Conservation (phyloP, 2,888 invertebrate genomes). For the Phorcus lineatus region DNA sequence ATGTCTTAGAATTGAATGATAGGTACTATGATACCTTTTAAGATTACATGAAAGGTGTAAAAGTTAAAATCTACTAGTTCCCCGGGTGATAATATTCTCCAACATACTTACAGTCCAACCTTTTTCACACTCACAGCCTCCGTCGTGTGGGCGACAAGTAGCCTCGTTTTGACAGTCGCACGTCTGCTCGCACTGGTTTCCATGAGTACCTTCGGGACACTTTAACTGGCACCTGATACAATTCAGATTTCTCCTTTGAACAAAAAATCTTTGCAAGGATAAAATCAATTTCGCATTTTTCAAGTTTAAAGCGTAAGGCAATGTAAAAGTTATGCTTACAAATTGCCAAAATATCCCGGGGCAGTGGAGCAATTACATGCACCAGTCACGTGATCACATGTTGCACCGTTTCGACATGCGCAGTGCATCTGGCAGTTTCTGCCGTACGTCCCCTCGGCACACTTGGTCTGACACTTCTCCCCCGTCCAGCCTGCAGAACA, state of each 20-base stretch:
- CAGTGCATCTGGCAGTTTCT: slow-evolving; percentile 50
- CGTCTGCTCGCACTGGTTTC: slow-evolving; percentile 31
- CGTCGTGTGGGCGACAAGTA: slow-evolving; percentile 36
- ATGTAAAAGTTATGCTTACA: slow-evolving; percentile 29
- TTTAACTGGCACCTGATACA: background rate
- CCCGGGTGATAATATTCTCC: background rate
- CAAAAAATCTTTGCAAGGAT: no score
- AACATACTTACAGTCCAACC: slow-evolving; percentile 31
- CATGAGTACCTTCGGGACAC: slow-evolving; percentile 32
- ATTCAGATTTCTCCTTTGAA: no score
- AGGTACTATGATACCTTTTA: background rate
- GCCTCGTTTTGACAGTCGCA: slow-evolving; percentile 42
- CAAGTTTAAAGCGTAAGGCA: background rate
- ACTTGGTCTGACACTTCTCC: slow-evolving; percentile 39
- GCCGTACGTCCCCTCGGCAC: slow-evolving; percentile 52
- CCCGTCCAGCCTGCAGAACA: slow-evolving; percentile 45
- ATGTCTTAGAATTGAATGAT: background rate
- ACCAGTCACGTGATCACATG: slow-evolving; percentile 59
- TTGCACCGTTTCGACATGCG: slow-evolving; percentile 52
- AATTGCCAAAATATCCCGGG: slow-evolving; percentile 47
- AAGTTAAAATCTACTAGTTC: no score
- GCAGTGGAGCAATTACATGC: slow-evolving; percentile 49
- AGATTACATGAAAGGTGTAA: background rate
- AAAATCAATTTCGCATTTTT: background rate
- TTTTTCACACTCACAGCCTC: slow-evolving; percentile 35